Base-by-base conservation (phyloP, 2,113 vertebrate species). In the Sigmodon hispidus region DNA sequence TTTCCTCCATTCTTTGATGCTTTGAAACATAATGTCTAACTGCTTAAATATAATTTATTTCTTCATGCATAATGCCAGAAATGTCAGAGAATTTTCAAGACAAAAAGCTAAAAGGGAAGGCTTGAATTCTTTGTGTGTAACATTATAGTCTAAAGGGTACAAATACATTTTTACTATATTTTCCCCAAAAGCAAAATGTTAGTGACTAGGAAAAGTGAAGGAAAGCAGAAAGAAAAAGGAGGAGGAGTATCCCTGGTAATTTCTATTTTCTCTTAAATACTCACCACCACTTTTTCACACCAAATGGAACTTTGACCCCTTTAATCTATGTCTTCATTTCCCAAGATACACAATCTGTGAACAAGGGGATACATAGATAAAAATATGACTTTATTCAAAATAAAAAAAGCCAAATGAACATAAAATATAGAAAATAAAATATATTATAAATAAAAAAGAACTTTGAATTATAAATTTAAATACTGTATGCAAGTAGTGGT, bases 401-500 rank as follows among this genome's bases (percentile, higher is more conserved):
- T n/a, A n/a, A n/a, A n/a, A n/a, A n/a, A n/a, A n/a, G n/a, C n/a
- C n/a, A n/a, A n/a, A n/a, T n/a, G n/a, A n/a, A n/a, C n/a, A n/a
- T n/a, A n/a, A n/a, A n/a, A n/a, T n/a, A n/a, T n/a, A n/a, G n/a
- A n/a, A n/a, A n/a, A n/a, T n/a, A n/a, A n/a, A n/a, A n/a, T n/a
- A n/a, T n/a, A n/a, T n/a, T n/a, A n/a, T n/a, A n/a, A n/a, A n/a
- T n/a, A n/a, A n/a, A n/a, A n/a, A n/a, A 59, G 13, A 3, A 65
- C 52, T 89, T 80, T 90, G 26, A 83, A 79, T 90, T 92, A 87
- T 67, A 89, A 89, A 87, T 67, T 43, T 52, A 52, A 45, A 8
- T 40, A 12, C 77, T 34, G 0, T 6, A 67, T 7, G 22, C 22
- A 93, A 16, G 9, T 1, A 65, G 26, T 59, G 1, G 21, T 83